Conservation (phyloP, 2,113 vertebrate genomes). For the Nyctereutes procyonoides region DNA sequence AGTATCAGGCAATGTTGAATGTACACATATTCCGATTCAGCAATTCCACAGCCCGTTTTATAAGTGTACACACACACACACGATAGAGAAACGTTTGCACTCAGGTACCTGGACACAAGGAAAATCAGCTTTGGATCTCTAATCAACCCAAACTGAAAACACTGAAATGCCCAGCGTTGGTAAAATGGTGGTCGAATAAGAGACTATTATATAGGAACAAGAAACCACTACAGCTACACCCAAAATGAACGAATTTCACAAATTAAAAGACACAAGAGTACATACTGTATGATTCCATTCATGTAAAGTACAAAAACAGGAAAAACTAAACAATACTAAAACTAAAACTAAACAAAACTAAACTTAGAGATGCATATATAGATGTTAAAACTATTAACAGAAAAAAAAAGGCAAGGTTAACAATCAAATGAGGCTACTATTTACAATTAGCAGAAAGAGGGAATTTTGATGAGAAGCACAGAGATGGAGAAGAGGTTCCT, state of each 20-base stretch:
- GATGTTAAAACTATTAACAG: background rate
- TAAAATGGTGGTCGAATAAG: background rate
- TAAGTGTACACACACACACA: background rate
- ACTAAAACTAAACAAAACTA: background rate
- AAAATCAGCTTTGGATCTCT: background rate
- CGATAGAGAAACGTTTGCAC: background rate
- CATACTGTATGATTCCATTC: background rate
- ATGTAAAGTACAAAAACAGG: background rate
- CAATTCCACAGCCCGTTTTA: background rate
- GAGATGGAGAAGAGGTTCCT: background rate
- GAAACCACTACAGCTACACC: background rate
- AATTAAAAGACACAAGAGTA: constrained; percentile 19
- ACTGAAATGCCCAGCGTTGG: background rate
- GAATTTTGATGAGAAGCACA: background rate
- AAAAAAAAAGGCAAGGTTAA: background rate
- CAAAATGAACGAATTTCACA: background rate
- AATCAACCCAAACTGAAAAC: background rate
- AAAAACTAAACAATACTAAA: background rate
- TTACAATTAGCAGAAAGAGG: background rate
- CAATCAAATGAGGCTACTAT: background rate
- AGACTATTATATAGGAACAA: background rate
- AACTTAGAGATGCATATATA: background rate
- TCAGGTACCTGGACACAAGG: background rate
- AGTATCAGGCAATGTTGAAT: background rate
- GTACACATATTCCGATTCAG: background rate